Percentiles rank a stretch among this genome's conserved stretches.
phyloP scores from a whole-genome alignment of 2,797 vertebrate species.

The Phoxinus dragarum region DNA sequence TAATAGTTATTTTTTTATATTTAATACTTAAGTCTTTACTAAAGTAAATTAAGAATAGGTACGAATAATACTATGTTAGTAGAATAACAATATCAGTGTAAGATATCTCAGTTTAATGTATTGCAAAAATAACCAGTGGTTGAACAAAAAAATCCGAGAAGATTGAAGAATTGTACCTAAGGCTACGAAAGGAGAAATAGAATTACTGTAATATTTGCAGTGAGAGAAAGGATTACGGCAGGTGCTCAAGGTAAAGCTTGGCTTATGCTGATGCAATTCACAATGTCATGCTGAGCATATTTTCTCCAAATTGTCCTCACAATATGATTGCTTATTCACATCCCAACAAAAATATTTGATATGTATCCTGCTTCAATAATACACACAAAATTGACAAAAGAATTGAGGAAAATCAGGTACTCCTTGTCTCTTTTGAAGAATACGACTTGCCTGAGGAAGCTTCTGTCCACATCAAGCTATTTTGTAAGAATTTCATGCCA shows the following conservation, averaged over 20 bases:
- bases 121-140: neutral
- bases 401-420: neutral
- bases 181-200: neutral
- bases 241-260: constrained; percentile 7
- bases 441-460: neutral
- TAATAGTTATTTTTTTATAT: neutral
- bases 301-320: neutral
- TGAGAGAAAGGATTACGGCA: neutral
- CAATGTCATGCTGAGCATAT: neutral
- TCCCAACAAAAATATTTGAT: neutral
- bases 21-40: neutral
- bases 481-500: neutral
- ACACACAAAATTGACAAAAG: neutral
- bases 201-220: neutral
- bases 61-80: neutral
- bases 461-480: constrained; percentile 8
- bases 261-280: constrained; percentile 1
- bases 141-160: neutral
- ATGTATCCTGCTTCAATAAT: constrained; percentile 1
- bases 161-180: neutral
- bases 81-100: neutral
- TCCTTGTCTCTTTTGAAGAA: neutral
- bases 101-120: neutral
- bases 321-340: neutral
- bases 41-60: neutral